These are phyloP conservation scores for Coecobrya sp. DNA, from an alignment of 2,888 invertebrate genomes.

Conservation along the genomic window DNA sequence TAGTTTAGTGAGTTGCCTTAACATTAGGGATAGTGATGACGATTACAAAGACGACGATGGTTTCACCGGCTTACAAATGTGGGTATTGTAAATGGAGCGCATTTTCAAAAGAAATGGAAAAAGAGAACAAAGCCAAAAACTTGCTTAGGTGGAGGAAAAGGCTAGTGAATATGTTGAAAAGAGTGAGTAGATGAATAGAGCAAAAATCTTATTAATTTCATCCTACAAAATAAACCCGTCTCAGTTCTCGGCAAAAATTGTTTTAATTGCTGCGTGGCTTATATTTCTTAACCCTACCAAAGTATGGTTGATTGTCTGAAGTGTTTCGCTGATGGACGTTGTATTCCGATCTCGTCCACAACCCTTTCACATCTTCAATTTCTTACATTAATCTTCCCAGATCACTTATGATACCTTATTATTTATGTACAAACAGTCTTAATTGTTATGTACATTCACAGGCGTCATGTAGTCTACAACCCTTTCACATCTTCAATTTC, in stretches of 20 bases:
- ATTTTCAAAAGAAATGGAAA: background rate
- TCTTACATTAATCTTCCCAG: background rate
- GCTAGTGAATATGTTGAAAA: background rate
- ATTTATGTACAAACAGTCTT: too few species aligned
- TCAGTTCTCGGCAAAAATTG: too few species aligned
- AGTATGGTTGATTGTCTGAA: too few species aligned
- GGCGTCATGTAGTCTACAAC: background rate
- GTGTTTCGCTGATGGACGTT: too few species aligned
- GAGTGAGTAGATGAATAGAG: background rate
- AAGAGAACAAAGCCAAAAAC: background rate
- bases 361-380: background rate
- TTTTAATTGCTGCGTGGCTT: too few species aligned
- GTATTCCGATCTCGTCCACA: background rate
- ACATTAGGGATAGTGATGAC: constrained; percentile 61
- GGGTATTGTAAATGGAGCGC: background rate
- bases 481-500: background rate
- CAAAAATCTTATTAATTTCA: background rate
- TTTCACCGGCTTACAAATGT: background rate
- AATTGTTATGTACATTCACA: too few species aligned
- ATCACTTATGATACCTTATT: background rate
- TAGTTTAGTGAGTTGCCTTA: background rate
- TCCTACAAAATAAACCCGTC: too few species aligned
- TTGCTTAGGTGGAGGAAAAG: background rate
- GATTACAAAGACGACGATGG: background rate
- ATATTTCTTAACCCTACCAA: too few species aligned